Evolutionary conservation across 2,113 vertebrate species (phyloP).

Genomic region (Enhydra lutris): DNA sequence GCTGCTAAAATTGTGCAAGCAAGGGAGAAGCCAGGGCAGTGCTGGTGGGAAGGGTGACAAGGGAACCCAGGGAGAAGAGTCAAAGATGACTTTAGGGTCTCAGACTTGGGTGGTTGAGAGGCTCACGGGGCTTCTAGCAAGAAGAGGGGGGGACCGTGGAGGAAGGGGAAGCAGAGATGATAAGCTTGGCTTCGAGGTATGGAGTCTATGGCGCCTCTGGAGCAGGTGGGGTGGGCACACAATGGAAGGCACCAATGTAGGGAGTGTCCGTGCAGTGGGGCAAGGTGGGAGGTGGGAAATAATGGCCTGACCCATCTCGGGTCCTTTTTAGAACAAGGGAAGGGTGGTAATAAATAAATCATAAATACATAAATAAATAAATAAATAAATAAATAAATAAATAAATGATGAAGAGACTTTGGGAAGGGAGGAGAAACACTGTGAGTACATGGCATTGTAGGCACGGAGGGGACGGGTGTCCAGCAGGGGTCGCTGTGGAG

Average conservation of each 20-base stretch:
- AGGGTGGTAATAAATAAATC: slow-evolving; percentile 61
- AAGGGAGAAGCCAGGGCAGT: background rate
- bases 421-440: background rate
- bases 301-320: background rate
- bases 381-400: background rate
- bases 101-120: background rate
- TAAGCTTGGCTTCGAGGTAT: background rate
- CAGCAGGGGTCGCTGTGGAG: background rate
- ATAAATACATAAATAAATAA: slow-evolving; percentile 65
- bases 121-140: background rate
- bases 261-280: too few relatives aligned
- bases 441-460: rapidly evolving
- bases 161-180: background rate
- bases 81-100: background rate
- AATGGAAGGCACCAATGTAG: rapidly evolving
- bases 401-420: background rate
- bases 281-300: background rate
- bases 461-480: background rate
- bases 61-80: background rate
- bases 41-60: background rate
- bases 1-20: background rate
- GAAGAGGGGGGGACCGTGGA: background rate
- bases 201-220: background rate
- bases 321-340: background rate
- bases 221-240: background rate